Percentiles rank a stretch among this genome's conserved stretches.
These are phyloP conservation scores for Bombus sibiricus DNA, from an alignment of 1,140 invertebrate species.

Conservation along the genomic window DNA sequence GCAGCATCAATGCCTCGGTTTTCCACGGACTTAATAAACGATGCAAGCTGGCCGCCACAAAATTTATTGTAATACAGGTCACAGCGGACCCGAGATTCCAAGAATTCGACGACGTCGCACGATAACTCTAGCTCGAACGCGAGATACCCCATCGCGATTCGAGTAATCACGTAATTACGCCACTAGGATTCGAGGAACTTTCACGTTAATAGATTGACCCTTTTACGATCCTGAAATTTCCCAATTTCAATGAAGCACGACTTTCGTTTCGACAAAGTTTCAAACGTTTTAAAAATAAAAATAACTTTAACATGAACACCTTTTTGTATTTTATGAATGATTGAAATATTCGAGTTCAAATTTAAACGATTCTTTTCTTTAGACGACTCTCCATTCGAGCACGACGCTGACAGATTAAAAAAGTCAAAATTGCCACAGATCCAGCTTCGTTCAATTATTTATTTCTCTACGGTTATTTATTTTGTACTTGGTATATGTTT, in stretches of 20 bases:
- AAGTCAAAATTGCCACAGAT: too few relatives aligned
- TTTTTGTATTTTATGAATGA: too few relatives aligned
- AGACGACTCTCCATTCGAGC: too few relatives aligned
- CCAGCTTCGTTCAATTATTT: too few relatives aligned
- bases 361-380: too few relatives aligned
- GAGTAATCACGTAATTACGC: conserved; percentile 27
- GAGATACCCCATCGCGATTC: neutral
- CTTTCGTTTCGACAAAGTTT: neutral
- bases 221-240: neutral
- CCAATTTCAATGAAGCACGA: neutral
- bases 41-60: neutral
- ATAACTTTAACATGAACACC: fast-evolving
- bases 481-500: too few relatives aligned
- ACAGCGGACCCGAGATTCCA: neutral
- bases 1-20: conserved; percentile 1
- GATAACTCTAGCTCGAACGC: neutral
- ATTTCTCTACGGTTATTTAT: too few relatives aligned
- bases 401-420: too few relatives aligned
- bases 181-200: neutral
- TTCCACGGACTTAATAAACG: conserved; percentile 33
- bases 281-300: too few relatives aligned
- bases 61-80: conserved; percentile 31
- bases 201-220: neutral
- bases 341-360: too few relatives aligned
- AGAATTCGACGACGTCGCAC: conserved; percentile 20